Evolutionary conservation across 2,888 invertebrate genomes (phyloP), one percentile per base, ranked within the genome.

Genomic region (Phlogophora meticulosa): DNA sequence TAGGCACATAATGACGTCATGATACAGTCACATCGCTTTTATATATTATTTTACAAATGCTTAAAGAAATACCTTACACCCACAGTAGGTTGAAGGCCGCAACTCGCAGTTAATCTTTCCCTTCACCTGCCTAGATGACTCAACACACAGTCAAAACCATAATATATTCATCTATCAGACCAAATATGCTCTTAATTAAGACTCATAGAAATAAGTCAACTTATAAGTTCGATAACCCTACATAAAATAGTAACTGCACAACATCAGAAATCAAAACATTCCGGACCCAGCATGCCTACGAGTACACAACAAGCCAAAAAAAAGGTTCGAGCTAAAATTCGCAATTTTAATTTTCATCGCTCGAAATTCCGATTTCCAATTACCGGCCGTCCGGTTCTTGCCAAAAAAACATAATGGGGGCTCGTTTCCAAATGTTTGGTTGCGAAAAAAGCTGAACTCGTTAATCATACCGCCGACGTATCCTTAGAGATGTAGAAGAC

Each of bases 291-390:
- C 36, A 61, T 40, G 34, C 34, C 42, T 28, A 28, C 28, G 28
- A n/a, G n/a, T 24, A 42, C 55, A 64, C 55, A 64, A 59, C 58
- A 36, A 38, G 20, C 9, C 34, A 32, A 55, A 66, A 73, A 69
- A 65, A 60, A n/a, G 2, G 5, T 2, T 17, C 58, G 9, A 55
- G 43, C 62, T 69, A 63, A 77, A 68, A 67, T 62, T 73, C 63
- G 68, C 60, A 64, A 74, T 74, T 76, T 81, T 65, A 81, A 83
- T 76, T 70, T 78, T 63, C 68, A 70, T 74, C 68, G 57, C 55
- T 45, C 66, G 46, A 72, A 76, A 78, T 78, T 66, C 78, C 69
- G 55, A 75, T 75, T 69, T 55, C 74, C 78, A 83, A 83, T 83
- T 83, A 83, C 75, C 65, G 60, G 43, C 42, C 42, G 71, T 43